Evolutionary conservation across 2,888 invertebrate genomes (phyloP).

Genomic region (Prosopocoilus inquinatus): DNA sequence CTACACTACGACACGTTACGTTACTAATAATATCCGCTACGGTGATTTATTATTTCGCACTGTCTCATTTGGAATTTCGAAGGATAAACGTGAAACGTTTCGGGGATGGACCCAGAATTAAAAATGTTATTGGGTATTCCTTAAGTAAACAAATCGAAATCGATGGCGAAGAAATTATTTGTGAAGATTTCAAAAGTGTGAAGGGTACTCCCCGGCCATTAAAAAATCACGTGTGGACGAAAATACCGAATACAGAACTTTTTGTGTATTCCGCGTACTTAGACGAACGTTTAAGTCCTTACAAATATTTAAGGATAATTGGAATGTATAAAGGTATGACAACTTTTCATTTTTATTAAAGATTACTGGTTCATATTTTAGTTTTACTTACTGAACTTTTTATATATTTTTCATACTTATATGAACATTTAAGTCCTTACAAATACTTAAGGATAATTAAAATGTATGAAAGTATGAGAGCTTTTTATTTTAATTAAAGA

Average conservation of each 20-base stretch:
- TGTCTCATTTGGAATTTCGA: background rate
- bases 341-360: slow-evolving; percentile 26
- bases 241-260: background rate
- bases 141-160: background rate
- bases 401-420: slow-evolving; percentile 8
- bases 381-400: no score
- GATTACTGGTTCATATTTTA: background rate
- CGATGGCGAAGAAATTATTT: background rate
- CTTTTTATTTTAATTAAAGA: slow-evolving; percentile 25
- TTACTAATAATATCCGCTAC: background rate
- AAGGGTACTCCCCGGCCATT: background rate
- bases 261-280: background rate
- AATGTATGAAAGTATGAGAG: slow-evolving; percentile 14
- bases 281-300: background rate
- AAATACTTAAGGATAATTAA: background rate
- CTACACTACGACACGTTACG: background rate
- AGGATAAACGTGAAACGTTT: background rate
- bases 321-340: slow-evolving; percentile 13
- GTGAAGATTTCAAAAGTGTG: background rate
- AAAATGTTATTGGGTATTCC: background rate
- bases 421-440: background rate
- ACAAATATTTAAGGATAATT: background rate
- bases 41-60: background rate
- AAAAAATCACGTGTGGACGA: background rate
- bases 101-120: background rate